phyloP scores from a whole-genome alignment of 2,888 invertebrate genomes.

The Tiphia femorata region DNA sequence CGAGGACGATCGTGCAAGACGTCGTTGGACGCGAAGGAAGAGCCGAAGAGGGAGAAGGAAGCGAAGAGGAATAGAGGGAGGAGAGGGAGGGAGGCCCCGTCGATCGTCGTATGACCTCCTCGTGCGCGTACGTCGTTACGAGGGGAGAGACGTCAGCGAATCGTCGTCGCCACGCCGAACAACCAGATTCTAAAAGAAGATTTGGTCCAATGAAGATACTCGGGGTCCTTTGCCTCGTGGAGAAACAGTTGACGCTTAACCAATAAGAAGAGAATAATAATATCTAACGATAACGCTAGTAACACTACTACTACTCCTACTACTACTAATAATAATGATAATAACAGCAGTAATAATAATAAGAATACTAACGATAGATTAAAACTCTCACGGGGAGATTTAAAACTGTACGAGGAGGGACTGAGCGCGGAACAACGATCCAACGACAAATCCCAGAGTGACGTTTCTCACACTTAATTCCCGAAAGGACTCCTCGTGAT shows the following conservation, averaged over 20 bases:
- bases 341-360: no score
- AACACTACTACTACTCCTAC: no score
- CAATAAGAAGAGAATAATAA: no score
- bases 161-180: slow-evolving; percentile 9
- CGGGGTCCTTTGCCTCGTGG: not conserved
- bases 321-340: no score
- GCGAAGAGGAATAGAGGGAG: slow-evolving; percentile 2
- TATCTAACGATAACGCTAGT: no score
- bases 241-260: slow-evolving; percentile 11
- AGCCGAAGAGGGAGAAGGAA: not conserved
- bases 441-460: no score
- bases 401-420: no score
- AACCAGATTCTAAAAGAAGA: slow-evolving; percentile 34
- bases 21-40: not conserved
- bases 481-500: no score
- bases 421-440: no score
- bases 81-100: not conserved
- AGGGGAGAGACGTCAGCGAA: not conserved
- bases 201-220: slow-evolving; percentile 25
- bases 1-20: not conserved
- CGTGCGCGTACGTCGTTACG: not conserved
- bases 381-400: no score
- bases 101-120: not conserved
- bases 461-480: no score
- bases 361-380: no score